Evolutionary conservation across 2,113 vertebrate species (phyloP).

Genomic region (Ptychochromis oligacanthus): DNA sequence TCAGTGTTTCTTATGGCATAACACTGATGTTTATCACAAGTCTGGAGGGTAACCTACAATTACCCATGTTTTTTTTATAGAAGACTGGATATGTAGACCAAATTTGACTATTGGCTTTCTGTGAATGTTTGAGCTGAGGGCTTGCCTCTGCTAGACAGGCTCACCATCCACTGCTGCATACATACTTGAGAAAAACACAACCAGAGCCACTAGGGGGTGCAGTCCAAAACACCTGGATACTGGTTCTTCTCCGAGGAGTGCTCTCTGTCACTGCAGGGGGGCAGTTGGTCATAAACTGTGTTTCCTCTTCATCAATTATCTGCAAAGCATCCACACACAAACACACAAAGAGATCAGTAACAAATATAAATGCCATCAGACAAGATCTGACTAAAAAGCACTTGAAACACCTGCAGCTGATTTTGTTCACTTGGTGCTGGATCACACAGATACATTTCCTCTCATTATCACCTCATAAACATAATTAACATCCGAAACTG

Average conservation of each 20-base stretch:
- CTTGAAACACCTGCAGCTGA: neutral
- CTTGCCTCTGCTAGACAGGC: neutral
- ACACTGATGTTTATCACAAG: too few relatives aligned
- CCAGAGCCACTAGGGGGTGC: conserved; percentile 90
- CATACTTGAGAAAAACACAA: conserved; percentile 94
- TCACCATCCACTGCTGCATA: conserved; percentile 31
- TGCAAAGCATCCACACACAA: conserved; percentile 55
- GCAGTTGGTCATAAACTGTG: conserved; percentile 98
- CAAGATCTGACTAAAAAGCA: neutral
- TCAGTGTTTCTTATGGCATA: too few relatives aligned
- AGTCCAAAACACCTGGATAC: conserved; percentile 96
- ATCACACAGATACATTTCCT: conserved; percentile 21
- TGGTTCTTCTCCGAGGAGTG: conserved; percentile 91
- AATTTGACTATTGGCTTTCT: neutral
- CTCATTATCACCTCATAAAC: conserved; percentile 5
- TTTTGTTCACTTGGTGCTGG: conserved; percentile 3
- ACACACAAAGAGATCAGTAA: conserved; percentile 14
- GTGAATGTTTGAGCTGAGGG: neutral
- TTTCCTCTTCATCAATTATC: conserved; percentile 98
- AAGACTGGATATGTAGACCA: neutral
- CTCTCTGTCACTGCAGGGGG: conserved; percentile 95
- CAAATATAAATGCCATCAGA: neutral
- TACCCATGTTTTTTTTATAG: neutral
- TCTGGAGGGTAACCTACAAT: too few relatives aligned
- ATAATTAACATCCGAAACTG: conserved; percentile 19